Evolutionary conservation across 2,888 invertebrate species (phyloP).

Genomic region (Steromphala cineraria): DNA sequence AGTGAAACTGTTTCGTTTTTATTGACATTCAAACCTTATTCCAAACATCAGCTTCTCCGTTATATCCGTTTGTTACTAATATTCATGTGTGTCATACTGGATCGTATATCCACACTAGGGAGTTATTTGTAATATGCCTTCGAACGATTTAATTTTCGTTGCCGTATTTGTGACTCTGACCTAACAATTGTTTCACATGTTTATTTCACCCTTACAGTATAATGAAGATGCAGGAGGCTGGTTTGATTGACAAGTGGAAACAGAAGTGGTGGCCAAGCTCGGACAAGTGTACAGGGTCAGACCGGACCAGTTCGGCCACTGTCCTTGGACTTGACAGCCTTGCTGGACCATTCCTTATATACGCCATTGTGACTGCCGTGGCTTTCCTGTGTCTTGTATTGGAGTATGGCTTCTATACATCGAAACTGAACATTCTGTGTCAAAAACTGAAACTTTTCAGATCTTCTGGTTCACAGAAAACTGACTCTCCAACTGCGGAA

Average conservation of each 20-base stretch:
- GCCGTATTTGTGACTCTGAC: too few relatives aligned
- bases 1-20: too few relatives aligned
- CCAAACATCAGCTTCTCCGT: too few relatives aligned
- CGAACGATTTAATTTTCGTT: too few relatives aligned
- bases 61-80: too few relatives aligned
- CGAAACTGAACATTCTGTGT: neutral
- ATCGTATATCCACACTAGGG: too few relatives aligned
- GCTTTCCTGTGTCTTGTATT: slow-evolving; percentile 40
- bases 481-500: neutral
- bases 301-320: slow-evolving; percentile 41
- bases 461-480: neutral
- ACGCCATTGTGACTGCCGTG: slow-evolving; percentile 33
- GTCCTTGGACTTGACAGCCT: slow-evolving; percentile 47
- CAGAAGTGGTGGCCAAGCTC: slow-evolving; percentile 52
- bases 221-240: slow-evolving; percentile 56
- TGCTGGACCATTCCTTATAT: slow-evolving; percentile 54
- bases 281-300: slow-evolving; percentile 38
- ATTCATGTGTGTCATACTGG: too few relatives aligned
- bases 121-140: too few relatives aligned
- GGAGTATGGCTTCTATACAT: slow-evolving; percentile 26
- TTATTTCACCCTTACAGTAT: slow-evolving; percentile 42
- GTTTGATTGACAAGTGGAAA: slow-evolving; percentile 54
- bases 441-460: neutral
- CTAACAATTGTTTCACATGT: neutral
- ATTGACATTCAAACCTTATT: too few relatives aligned